Conservation (phyloP, 2,888 invertebrate species). For the Bhutanitis thaidina region DNA sequence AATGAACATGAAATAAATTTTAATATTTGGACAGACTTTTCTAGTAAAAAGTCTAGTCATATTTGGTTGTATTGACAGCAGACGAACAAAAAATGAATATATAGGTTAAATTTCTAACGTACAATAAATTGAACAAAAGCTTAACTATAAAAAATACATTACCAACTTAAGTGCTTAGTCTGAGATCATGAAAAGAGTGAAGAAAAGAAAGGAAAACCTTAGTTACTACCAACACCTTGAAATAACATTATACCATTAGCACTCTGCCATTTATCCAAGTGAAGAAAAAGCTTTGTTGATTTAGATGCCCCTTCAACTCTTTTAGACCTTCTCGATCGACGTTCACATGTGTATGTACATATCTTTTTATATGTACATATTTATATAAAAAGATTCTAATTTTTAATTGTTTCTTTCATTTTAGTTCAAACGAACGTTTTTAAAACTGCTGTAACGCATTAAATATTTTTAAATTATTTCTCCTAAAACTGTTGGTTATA, state of each 20-base stretch:
- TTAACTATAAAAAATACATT: conserved; percentile 2
- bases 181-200: conserved; percentile 12
- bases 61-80: too few species aligned
- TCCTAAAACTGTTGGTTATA: conserved; percentile 18
- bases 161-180: conserved; percentile 7
- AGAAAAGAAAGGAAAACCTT: conserved; percentile 22
- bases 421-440: too few species aligned
- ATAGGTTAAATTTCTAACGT: too few species aligned
- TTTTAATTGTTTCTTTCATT: too few species aligned
- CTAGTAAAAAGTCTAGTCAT: too few species aligned
- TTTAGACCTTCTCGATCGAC: conserved; percentile 1
- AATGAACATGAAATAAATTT: background rate
- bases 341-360: background rate
- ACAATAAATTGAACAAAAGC: too few species aligned
- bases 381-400: too few species aligned
- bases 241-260: conserved; percentile 64
- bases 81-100: too few species aligned
- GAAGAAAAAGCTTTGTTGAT: conserved; percentile 54
- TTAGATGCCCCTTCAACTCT: conserved; percentile 34
- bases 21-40: too few species aligned
- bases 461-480: background rate
- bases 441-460: too few species aligned
- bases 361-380: too few species aligned
- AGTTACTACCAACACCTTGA: conserved; percentile 35
- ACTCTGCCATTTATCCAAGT: conserved; percentile 43